These are phyloP conservation scores for Muntiacus reevesi DNA, from an alignment of 2,113 vertebrate species.

Conservation along the genomic window DNA sequence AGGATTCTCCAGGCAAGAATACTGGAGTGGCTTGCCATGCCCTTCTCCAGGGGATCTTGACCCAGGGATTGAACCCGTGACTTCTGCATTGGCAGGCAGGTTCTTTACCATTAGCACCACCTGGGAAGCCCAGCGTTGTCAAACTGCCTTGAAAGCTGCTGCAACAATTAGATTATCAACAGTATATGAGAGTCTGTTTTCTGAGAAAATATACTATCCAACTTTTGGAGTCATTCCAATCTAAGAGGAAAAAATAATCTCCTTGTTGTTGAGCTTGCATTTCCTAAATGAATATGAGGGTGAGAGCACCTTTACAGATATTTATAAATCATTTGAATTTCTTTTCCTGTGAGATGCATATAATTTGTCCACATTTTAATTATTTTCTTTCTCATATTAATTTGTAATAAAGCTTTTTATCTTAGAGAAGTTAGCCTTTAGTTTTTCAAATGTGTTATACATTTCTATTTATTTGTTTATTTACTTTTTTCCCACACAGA, in stretches of 20 bases:
- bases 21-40: not conserved
- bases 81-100: not conserved
- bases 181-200: not conserved
- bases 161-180: not conserved
- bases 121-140: not conserved
- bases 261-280: not conserved
- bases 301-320: not conserved
- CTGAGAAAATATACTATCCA: not conserved
- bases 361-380: not conserved
- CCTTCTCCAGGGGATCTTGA: not conserved
- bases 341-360: not conserved
- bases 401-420: not conserved
- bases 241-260: not conserved
- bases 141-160: not conserved
- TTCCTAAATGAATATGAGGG: not conserved
- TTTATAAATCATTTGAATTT: not conserved
- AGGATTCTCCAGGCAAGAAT: not conserved
- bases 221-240: not conserved
- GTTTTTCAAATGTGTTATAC: not conserved
- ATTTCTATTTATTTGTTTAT: not conserved
- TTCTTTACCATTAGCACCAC: not conserved
- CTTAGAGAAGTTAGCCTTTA: not conserved
- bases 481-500: not conserved
- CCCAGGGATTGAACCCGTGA: accelerated
- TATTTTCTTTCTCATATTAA: not conserved